Percentiles rank a stretch among this genome's conserved stretches.
Evolutionary conservation across 2,888 invertebrate species (phyloP).

Genomic region (Rhyacophila evoluta): DNA sequence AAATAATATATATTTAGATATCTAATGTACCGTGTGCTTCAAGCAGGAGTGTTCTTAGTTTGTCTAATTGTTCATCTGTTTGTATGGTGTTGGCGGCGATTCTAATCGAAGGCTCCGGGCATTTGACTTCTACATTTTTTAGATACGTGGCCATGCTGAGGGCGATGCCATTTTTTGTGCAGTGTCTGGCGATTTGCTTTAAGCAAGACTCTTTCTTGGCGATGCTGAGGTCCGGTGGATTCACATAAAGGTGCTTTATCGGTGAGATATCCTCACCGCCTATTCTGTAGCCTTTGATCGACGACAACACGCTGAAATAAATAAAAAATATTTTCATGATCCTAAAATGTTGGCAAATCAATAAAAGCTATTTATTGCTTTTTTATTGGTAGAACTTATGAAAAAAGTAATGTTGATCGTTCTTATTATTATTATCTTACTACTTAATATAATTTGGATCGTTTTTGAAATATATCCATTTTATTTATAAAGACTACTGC

Average conservation of each 20-base stretch:
- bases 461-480: no score
- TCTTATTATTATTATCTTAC: no score
- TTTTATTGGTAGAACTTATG: no score
- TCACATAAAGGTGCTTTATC: constrained; percentile 79
- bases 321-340: no score
- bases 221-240: constrained; percentile 64
- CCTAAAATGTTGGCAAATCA: no score
- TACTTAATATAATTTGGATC: no score
- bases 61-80: constrained; percentile 72
- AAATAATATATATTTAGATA: constrained; percentile 10
- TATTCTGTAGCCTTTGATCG: constrained; percentile 67
- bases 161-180: constrained; percentile 76
- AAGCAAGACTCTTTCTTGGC: constrained; percentile 70
- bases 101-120: constrained; percentile 80
- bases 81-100: constrained; percentile 77
- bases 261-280: constrained; percentile 77
- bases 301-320: constrained; percentile 62
- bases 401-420: no score
- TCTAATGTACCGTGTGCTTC: constrained; percentile 58
- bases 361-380: no score
- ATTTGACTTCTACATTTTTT: constrained; percentile 73
- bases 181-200: constrained; percentile 74
- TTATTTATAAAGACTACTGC: no score
- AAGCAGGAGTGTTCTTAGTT: constrained; percentile 62
- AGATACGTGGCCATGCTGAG: constrained; percentile 79